A percentile compares a stretch with the other conserved stretches of the same genome.
These are phyloP conservation scores for Teinopalpus imperialis DNA, from an alignment of 2,888 invertebrate genomes.

Conservation along the genomic window DNA sequence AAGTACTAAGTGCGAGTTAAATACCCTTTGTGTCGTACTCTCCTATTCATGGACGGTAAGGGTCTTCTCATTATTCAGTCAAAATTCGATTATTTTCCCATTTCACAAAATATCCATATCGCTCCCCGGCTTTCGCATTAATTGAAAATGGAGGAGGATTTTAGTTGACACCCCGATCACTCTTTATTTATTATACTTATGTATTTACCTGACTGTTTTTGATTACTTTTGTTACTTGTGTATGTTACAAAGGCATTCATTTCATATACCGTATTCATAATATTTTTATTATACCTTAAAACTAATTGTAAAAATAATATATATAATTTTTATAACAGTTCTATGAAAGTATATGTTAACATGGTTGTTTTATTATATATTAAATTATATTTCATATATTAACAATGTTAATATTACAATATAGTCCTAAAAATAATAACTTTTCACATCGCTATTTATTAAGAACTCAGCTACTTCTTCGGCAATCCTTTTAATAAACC, in stretches of 20 bases:
- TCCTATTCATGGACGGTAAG: conserved; percentile 57
- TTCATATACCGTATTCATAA: no score
- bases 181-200: conserved; percentile 61
- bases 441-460: conserved; percentile 33
- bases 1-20: conserved; percentile 81
- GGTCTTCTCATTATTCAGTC: conserved; percentile 79
- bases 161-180: conserved; percentile 58
- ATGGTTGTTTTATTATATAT: no score
- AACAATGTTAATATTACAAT: no score
- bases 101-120: conserved; percentile 80
- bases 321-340: no score
- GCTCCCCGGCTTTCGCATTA: conserved; percentile 74
- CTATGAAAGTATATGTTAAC: no score
- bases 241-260: no score
- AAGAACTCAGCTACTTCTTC: conserved; percentile 32
- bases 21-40: conserved; percentile 78
- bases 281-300: no score
- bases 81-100: conserved; percentile 82
- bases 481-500: conserved; percentile 62
- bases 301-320: no score
- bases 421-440: no score
- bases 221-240: no score
- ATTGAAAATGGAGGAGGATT: conserved; percentile 71
- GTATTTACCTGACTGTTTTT: conserved; percentile 40
- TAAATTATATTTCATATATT: no score